These are phyloP conservation scores for Microcebus ravelobensis DNA, from an alignment of 2,113 vertebrate species.

Conservation along the genomic window DNA sequence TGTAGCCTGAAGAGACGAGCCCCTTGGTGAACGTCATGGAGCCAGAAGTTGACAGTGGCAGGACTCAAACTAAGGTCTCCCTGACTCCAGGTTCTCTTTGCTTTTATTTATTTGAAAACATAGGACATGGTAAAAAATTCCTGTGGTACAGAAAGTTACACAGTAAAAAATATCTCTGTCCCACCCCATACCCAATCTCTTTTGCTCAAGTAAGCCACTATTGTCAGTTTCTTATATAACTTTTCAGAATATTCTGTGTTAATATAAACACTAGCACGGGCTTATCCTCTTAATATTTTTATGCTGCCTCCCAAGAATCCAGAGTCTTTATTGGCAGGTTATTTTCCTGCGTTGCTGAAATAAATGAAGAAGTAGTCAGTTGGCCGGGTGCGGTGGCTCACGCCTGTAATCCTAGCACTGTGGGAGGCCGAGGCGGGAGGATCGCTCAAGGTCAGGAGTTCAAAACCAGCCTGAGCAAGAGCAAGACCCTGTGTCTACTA, in stretches of 20 bases:
- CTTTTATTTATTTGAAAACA: slow-evolving; percentile 30
- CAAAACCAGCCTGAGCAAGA: too few species aligned
- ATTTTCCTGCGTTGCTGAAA: neutral
- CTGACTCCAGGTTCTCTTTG: neutral
- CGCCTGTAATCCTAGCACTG: too few species aligned
- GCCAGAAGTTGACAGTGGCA: neutral
- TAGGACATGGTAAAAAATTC: neutral
- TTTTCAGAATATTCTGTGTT: neutral
- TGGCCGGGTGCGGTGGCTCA: too few species aligned
- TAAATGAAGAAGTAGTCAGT: neutral
- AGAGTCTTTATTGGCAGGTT: neutral
- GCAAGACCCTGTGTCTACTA: too few species aligned
- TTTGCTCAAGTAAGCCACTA: neutral
- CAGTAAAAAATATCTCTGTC: neutral
- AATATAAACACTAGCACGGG: neutral
- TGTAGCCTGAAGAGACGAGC: neutral
- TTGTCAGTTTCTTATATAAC: neutral
- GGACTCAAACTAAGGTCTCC: neutral
- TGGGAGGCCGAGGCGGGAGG: too few species aligned
- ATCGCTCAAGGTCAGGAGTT: too few species aligned
- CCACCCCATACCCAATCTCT: neutral
- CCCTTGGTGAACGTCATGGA: neutral
- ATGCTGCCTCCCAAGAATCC: neutral
- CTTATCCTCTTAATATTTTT: neutral
- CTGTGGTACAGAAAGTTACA: neutral